Conservation (phyloP, 1,140 invertebrate genomes). For the Atta colombica region DNA sequence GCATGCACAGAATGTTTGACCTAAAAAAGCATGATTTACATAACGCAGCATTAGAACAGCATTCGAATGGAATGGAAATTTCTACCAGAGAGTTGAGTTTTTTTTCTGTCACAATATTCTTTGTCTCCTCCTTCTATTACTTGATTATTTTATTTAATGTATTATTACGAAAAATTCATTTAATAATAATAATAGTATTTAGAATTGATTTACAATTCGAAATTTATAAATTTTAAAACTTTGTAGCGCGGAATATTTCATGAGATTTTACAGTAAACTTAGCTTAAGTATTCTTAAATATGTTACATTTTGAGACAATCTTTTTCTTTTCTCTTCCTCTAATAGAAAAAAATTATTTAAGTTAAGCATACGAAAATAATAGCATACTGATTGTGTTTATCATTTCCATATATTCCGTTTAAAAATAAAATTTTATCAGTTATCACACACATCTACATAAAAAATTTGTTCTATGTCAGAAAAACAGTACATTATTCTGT, state of each 20-base stretch:
- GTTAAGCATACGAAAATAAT: neutral
- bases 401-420: neutral
- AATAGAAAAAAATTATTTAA: neutral
- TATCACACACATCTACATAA: neutral
- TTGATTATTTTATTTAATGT: neutral
- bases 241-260: neutral
- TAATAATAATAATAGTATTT: neutral
- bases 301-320: neutral
- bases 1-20: conserved; percentile 53
- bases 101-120: conserved; percentile 46
- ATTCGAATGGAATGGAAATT: conserved; percentile 85
- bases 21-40: neutral
- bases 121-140: conserved; percentile 54
- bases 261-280: neutral
- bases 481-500: neutral
- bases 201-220: conserved; percentile 15
- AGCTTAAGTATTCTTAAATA: neutral
- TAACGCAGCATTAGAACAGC: conserved; percentile 38
- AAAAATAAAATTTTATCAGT: neutral
- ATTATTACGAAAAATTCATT: neutral
- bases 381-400: neutral
- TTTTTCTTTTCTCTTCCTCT: too few species aligned
- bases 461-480: neutral
- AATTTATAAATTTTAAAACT: neutral
- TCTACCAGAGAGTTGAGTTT: conserved; percentile 78